Evolutionary conservation across 2,113 vertebrate species (phyloP), one percentile per base, ranked within the genome.

Genomic region (Guaruba guarouba): DNA sequence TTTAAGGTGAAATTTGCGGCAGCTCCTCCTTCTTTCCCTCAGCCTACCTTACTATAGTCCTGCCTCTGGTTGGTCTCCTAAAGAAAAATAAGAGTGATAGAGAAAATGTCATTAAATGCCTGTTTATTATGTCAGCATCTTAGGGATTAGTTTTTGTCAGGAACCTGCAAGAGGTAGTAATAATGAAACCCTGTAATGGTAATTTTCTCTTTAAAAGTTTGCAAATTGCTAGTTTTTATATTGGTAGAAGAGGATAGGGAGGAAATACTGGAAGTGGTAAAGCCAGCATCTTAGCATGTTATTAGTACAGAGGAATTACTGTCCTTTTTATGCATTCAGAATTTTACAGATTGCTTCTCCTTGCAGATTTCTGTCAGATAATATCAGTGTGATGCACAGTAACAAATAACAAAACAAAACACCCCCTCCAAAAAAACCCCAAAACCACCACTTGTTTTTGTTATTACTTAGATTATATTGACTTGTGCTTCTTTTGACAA

Each of bases 301-400:
- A 31, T 68, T 59, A 31, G 25, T n/a, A 86, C 63, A 90, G 96
- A 55, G 37, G n/a, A 96, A 95, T 77, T 69, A 27, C 49, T 62
- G 25, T 62, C 41, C 71, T 93, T 82, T 80, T 97, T 91, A 93
- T 93, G 86, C 82, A 10, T 31, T 20, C 67, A 68, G 52, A 68
- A 52, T 85, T 94, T 82, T 86, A 11, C 10, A 35, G 41, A 19
- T 70, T 79, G 17, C 33, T 92, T 88, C 20, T 82, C 63, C 18
- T 17, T 63, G 70, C 39, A 68, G 55, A 57, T 90, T 73, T 44
- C 29, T 55, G 46, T 85, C 86, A 13, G 54, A 4, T 22, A 10
- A 13, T 43, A 20, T 49, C 31, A 68, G 49, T 18, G 0, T 91
- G 59, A 84, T 68, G 77, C 17, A 22, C 51, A 75, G 64, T 23